Conservation (phyloP, 2,888 invertebrate genomes). For the Phaonia tiefii region DNA sequence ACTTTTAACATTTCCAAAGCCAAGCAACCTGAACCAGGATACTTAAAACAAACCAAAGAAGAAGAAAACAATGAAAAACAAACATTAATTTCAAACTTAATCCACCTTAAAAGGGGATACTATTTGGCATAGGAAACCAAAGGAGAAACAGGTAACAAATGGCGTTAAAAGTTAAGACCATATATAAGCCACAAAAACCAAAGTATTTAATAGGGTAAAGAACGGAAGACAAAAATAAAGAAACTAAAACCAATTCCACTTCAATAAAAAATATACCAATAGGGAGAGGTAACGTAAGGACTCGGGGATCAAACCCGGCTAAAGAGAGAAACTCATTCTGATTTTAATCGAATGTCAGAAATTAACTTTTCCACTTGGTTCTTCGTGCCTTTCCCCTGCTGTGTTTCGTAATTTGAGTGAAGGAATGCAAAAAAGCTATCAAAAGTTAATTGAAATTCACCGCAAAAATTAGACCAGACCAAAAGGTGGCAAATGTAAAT, state of each 20-base stretch:
- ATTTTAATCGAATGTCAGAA: constrained; percentile 55
- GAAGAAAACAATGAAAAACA: constrained; percentile 44
- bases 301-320: not conserved
- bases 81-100: constrained; percentile 68
- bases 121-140: constrained; percentile 1
- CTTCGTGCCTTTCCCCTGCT: not conserved
- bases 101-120: constrained; percentile 59
- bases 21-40: constrained; percentile 7
- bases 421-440: constrained; percentile 49
- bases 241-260: constrained; percentile 1
- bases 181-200: constrained; percentile 32
- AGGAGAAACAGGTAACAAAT: constrained; percentile 25
- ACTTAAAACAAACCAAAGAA: constrained; percentile 1
- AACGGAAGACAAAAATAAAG: constrained; percentile 12
- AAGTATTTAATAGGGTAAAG: constrained; percentile 23
- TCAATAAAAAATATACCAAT: not conserved
- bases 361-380: not conserved
- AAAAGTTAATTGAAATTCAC: constrained; percentile 56
- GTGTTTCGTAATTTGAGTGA: constrained; percentile 43
- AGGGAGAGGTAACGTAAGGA: not conserved
- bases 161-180: constrained; percentile 50
- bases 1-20: constrained; percentile 44
- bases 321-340: constrained; percentile 34
- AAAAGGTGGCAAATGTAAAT: constrained; percentile 39
- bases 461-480: constrained; percentile 54